Base-by-base conservation (phyloP, 2,113 vertebrate genomes). In the Lophura nycthemera region DNA sequence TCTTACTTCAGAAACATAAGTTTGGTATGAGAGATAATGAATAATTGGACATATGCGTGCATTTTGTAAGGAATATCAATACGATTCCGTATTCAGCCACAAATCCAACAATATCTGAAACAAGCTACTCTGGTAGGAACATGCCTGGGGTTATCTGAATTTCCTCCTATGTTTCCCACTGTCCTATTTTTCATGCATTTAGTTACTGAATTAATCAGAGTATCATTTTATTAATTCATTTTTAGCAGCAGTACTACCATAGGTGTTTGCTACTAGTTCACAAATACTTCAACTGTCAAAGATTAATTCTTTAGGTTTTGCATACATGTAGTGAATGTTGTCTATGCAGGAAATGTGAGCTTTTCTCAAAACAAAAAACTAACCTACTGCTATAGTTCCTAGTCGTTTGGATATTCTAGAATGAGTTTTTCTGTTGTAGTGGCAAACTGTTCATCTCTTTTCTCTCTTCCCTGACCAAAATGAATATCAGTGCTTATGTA, bases 281-380 rank as follows among this genome's bases (percentile, higher is more conserved):
- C 42, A 70, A 57, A 20, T 90, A 75, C 85, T 89, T 92, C 50
- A 90, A 63, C 89, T 97, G 90, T 48, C 80, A 95, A 47, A 87
- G 57, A 34, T 40, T 86, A 40, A 54, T 13, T 94, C 82, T 71
- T 96, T 93, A 83, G 82, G 96, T 75, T 91, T 94, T 83, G 34
- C 69, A 61, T 90, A 59, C 72, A 36, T 57, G 67, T 89, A 74
- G 83, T 86, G 81, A 80, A 60, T 61, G 56, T 72, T 90, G 82
- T 56, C 86, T 92, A 83, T 89, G 59, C 10, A 81, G 78, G 91
- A 40, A 96, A 95, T 89, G 92, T 80, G 91, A 92, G 42, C 42
- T 84, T 81, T 87, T 71, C 93, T 92, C 95, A 69, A 90, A 85
- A 87, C n/a, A 70, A 61, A 60, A 30, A 27, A 59, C 71, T 75